phyloP scores from a whole-genome alignment of 2,888 invertebrate genomes.

The Cryptus armator region DNA sequence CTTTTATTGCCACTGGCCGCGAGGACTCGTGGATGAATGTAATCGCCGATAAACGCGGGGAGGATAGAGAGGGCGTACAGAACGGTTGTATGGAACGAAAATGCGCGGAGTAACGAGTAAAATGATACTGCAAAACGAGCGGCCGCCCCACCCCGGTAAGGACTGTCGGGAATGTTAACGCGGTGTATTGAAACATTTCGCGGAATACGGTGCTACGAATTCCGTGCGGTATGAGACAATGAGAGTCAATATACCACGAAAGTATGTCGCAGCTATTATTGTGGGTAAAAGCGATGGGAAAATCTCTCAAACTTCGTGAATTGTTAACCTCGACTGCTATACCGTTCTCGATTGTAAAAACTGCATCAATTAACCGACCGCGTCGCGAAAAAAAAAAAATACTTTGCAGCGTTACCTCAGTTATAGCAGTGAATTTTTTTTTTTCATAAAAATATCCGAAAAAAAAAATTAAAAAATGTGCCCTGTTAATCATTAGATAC shows the following conservation, averaged over 20 bases:
- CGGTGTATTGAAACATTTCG: constrained; percentile 30
- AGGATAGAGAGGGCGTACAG: constrained; percentile 11
- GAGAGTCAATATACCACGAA: constrained; percentile 7
- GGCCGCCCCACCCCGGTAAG: constrained; percentile 5
- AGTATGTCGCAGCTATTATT: no score
- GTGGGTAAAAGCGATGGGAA: no score
- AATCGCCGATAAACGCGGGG: constrained; percentile 63
- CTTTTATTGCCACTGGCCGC: constrained; percentile 67
- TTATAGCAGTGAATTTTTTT: no score
- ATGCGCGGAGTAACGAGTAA: neutral
- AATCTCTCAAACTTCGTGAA: no score
- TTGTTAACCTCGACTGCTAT: neutral
- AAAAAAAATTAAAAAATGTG: no score
- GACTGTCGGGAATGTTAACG: constrained; percentile 36
- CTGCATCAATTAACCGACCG: neutral
- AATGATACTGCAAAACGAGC: constrained; percentile 18
- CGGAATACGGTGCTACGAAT: constrained; percentile 38
- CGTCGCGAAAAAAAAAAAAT: neutral
- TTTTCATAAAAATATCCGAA: no score
- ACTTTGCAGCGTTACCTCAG: neutral
- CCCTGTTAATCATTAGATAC: no score
- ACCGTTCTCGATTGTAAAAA: neutral
- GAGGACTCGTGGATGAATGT: constrained; percentile 58
- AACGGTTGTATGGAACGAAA: neutral
- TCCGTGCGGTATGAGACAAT: constrained; percentile 27